Conservation (phyloP, 2,113 vertebrate genomes). For the Trinectes maculatus region DNA sequence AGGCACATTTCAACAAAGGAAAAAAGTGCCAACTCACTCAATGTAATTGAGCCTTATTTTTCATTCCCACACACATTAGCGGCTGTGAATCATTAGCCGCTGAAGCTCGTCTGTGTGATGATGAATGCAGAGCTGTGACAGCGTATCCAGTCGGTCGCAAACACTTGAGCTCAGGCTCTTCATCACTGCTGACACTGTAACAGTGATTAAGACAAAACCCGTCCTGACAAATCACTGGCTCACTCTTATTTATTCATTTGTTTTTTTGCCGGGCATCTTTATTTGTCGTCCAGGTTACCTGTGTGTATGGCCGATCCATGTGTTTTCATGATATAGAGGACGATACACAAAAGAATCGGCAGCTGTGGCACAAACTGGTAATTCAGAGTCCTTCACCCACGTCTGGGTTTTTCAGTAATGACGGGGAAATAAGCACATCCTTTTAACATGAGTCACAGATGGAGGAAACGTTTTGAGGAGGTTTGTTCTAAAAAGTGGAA, state of each 20-base stretch:
- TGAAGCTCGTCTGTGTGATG: slow-evolving; percentile 53
- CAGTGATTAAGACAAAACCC: slow-evolving; percentile 27
- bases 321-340: slow-evolving; percentile 18
- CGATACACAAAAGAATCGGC: background rate
- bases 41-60: slow-evolving; percentile 23
- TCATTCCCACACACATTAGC: slow-evolving; percentile 22
- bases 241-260: background rate
- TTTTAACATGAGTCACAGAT: slow-evolving; percentile 3
- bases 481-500: background rate
- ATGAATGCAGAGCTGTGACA: slow-evolving; percentile 61
- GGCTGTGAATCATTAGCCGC: slow-evolving; percentile 26
- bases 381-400: background rate
- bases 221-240: slow-evolving; percentile 22
- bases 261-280: background rate
- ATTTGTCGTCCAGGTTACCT: background rate
- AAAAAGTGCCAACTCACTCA: slow-evolving; percentile 7
- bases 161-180: slow-evolving; percentile 46
- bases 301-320: background rate
- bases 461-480: background rate
- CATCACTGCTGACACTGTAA: slow-evolving; percentile 49
- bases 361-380: slow-evolving; percentile 9
- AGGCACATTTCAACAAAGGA: background rate
- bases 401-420: slow-evolving; percentile 15
- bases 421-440: background rate
- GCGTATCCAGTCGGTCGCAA: slow-evolving; percentile 28